These are phyloP conservation scores for fruit fly (Drosophila melanogaster) DNA, from an alignment of 1,140 invertebrate species.

Conservation along the genomic window Release_6_plus_ISO1_MT NT_033777.3:25605501-25606000, in stretches of 20 bases:
- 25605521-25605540: slow-evolving; percentile 22
- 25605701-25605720: slow-evolving; percentile 38
- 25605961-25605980: slow-evolving; percentile 15
- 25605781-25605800: slow-evolving; percentile 40
- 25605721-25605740: neutral
- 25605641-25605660: slow-evolving; percentile 4
- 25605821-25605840: slow-evolving; percentile 60
- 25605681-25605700: slow-evolving; percentile 68
- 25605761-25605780: slow-evolving; percentile 68
- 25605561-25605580: slow-evolving; percentile 55
- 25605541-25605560: slow-evolving; percentile 42
- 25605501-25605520: slow-evolving; percentile 40
- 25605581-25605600: slow-evolving; percentile 54
- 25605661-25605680: slow-evolving; percentile 68
- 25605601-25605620: slow-evolving; percentile 81
- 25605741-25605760: slow-evolving; percentile 22
- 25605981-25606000: slow-evolving; percentile 34
- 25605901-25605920: slow-evolving; percentile 22
- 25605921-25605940: slow-evolving; percentile 8
- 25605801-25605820: slow-evolving; percentile 48
- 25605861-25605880: slow-evolving; percentile 70
- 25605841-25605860: slow-evolving; percentile 81
- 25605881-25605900: slow-evolving; percentile 41
- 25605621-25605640: slow-evolving; percentile 69
- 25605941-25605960: slow-evolving; percentile 11